A percentile compares a stretch with the other conserved stretches of the same genome.
phyloP scores from a whole-genome alignment of 2,113 vertebrate genomes.

The Mohoua ochrocephala region DNA sequence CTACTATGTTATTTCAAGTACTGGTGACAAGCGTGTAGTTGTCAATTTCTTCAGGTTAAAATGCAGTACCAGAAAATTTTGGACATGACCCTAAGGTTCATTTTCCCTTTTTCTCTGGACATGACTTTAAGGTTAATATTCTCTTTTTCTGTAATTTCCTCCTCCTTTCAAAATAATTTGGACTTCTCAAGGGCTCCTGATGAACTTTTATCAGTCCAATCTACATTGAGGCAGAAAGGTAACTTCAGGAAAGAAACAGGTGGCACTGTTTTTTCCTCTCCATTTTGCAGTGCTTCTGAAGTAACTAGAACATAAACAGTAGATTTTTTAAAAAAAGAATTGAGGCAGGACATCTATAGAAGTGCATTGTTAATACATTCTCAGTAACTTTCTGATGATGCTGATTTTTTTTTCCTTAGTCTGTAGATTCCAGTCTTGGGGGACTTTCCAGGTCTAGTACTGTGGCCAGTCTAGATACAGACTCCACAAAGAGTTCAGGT shows the following conservation, averaged over 20 bases:
- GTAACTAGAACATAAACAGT: background rate
- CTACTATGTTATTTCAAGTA: background rate
- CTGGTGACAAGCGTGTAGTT: background rate
- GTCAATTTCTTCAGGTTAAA: background rate
- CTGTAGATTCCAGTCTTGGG: constrained; percentile 97
- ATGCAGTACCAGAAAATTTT: background rate
- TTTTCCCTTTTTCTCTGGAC: background rate
- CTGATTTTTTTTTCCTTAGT: constrained; percentile 68
- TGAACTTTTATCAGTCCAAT: background rate
- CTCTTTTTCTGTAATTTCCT: background rate
- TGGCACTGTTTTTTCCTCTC: background rate
- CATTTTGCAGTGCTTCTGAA: background rate
- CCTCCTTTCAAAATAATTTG: background rate
- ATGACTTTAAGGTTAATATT: background rate
- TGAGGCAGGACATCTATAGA: background rate
- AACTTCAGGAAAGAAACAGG: background rate
- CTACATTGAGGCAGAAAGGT: background rate
- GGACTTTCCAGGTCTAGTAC: constrained; percentile 97
- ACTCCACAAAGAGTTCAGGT: constrained; percentile 97
- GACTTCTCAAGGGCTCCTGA: background rate
- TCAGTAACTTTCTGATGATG: background rate
- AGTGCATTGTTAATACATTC: background rate
- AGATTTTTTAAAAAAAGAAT: background rate
- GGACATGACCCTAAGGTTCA: background rate
- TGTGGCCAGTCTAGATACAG: constrained; percentile 95